Percentiles rank a stretch among this genome's conserved stretches.
These are phyloP conservation scores for Himantopus leucocephalus DNA, from an alignment of 2,113 vertebrate genomes.

Conservation along the genomic window DNA sequence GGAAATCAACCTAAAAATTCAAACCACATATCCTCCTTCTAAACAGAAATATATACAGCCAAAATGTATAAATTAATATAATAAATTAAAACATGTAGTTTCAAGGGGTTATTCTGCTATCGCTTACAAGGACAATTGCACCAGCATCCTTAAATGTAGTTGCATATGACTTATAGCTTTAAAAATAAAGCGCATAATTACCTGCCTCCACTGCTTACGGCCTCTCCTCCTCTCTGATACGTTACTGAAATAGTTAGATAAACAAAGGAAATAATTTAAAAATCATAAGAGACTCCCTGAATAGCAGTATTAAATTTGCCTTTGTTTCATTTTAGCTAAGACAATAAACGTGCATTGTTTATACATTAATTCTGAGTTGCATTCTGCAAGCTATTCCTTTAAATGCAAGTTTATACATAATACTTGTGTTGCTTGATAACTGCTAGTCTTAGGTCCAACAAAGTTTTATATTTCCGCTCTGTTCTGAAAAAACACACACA, in stretches of 20 bases:
- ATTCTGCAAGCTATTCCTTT: neutral
- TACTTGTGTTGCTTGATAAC: neutral
- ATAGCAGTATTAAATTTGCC: neutral
- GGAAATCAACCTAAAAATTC: neutral
- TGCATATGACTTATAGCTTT: neutral
- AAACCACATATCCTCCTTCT: neutral
- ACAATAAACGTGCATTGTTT: neutral
- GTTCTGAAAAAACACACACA: neutral
- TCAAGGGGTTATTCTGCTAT: neutral
- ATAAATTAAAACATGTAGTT: neutral
- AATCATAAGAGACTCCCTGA: neutral
- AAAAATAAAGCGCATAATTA: slow-evolving; percentile 76
- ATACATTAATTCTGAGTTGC: neutral
- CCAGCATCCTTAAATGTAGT: neutral
- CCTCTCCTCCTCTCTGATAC: slow-evolving; percentile 97
- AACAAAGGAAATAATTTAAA: slow-evolving; percentile 40
- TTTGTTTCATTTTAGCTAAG: neutral
- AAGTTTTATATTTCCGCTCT: neutral
- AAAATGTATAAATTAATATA: neutral
- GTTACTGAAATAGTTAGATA: slow-evolving; percentile 83
- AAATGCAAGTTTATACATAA: neutral
- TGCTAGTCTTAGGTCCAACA: neutral
- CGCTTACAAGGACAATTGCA: neutral
- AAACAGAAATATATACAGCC: neutral
- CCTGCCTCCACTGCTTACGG: slow-evolving; percentile 96